Base-by-base conservation (phyloP, 2,888 invertebrate genomes). In the Capitulum mitella region DNA sequence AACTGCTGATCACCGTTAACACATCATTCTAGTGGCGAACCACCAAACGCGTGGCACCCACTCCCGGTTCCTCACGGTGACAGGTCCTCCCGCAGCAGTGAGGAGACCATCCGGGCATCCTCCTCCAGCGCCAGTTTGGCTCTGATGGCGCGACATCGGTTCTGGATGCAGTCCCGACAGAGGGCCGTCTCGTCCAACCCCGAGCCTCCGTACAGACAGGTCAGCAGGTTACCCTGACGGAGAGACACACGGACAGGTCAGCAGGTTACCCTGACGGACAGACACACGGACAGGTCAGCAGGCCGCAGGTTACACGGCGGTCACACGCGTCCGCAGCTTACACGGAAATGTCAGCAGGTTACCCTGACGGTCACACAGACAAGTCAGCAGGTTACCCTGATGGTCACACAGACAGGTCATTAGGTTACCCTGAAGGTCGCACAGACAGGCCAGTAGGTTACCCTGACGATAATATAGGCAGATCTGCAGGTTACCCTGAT, bases 121-220 rank as follows among this genome's bases (percentile, higher is more conserved):
- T 64, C 61, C 64, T 78, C 78, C 61, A 78, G 51, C 32, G 34
- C 14, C 37, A 14, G 51, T 1, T 29, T 75, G 32, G 70, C 75
- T 6, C 78, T n/a, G 76, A 78, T 78, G 16, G 37, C 40, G 32
- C 29, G 51, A 19, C 74, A 75, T 34, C 70, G 70, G 70, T 26
- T 70, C 29, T 70, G 37, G 6, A 70, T 26, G 22, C 70, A 70
- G 40, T 12, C 37, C 19, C 70, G 37, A 8, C 70, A 70, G 26
- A 70, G 70, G 26, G 37, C 70, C 2, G 70, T 26, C 10, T 12
- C 3, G 40, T 70, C 37, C 40, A 70, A 40, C 2, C 40, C 70
- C 0, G 40, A 26, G 10, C 70, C 70, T 22, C 70, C 70, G 26
- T 70, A 70, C 37, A 70, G 26, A 26, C 70, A 70, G 10, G 29